A percentile compares a stretch with the other conserved stretches of the same genome.
Conservation (phyloP, 2,113 vertebrate species). For the Opisthocomus hoazin region DNA sequence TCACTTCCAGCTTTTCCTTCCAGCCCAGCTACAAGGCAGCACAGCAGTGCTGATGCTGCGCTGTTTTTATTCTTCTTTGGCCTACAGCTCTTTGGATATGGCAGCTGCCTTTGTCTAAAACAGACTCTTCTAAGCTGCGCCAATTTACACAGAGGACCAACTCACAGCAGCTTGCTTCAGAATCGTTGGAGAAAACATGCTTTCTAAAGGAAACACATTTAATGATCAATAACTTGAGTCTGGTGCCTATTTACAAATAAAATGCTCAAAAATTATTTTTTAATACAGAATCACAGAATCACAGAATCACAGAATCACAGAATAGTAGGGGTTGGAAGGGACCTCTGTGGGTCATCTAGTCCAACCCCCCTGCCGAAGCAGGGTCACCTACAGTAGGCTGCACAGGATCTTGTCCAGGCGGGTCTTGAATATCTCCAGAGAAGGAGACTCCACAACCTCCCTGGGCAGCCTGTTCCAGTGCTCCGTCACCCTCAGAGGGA, state of each 20-base stretch:
- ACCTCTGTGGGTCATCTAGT: too few relatives aligned
- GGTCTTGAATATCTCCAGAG: too few relatives aligned
- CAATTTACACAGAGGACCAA: background rate
- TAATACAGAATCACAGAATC: too few relatives aligned
- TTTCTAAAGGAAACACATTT: background rate
- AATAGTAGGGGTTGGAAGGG: too few relatives aligned
- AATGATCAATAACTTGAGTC: background rate
- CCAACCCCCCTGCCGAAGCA: too few relatives aligned
- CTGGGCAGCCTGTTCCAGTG: too few relatives aligned
- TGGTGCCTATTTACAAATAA: background rate
- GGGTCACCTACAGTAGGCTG: too few relatives aligned
- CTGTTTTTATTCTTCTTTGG: background rate
- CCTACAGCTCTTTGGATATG: background rate
- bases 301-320: too few relatives aligned
- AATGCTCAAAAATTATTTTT: background rate
- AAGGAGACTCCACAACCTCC: too few relatives aligned
- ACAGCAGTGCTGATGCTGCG: background rate
- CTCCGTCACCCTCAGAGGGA: too few relatives aligned
- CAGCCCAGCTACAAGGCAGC: background rate
- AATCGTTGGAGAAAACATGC: background rate
- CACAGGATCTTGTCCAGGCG: too few relatives aligned
- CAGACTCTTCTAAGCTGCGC: background rate
- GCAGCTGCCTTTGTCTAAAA: background rate
- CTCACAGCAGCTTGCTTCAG: background rate
- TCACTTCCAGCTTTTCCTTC: background rate